Evolutionary conservation across 1,140 invertebrate species (phyloP), one percentile per base, ranked within the genome.

Genomic region (Rhynchophorus ferrugineus): DNA sequence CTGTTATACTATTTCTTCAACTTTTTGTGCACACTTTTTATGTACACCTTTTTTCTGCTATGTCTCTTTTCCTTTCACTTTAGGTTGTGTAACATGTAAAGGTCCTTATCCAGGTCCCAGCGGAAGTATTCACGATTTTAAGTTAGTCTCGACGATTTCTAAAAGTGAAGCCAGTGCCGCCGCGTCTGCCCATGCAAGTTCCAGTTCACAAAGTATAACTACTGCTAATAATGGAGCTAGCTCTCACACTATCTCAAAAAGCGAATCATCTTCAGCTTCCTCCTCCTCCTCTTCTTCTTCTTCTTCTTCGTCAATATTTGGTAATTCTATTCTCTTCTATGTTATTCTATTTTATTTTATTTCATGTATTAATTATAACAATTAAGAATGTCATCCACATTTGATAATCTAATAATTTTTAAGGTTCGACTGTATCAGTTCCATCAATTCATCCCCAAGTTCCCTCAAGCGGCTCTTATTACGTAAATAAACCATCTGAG

Each of bases 61-160:
- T n/a, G n/a, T n/a, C n/a, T n/a, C n/a, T 11, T 9, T 42, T 18
- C 13, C 18, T 9, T 11, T 13, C 18, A 11, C 8, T 13, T 20
- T 35, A 49, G 41, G 22, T 38, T 35, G 53, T 35, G 19, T 2
- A 21, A 29, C 5, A 7, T 57, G 49, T 35, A 57, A 60, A 53
- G 58, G 54, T 20, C 58, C 58, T 16, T 62, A 58, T 35, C 61
- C 61, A 11, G 61, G 61, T 17, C 59, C 58, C 8, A 54, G 36
- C 9, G 59, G 56, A 14, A 62, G 58, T 45, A 62, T 62, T 44
- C 47, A 56, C 17, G 49, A 51, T 14, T 53, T n/a, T n/a, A 59
- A 58, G 43, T 56, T 49, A n/a, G 44, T 14, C 13, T 14, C 11
- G 7, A 6, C 33, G 1, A 16, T 9, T 21, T 38, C 36, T 6